Conservation (phyloP, 2,113 vertebrate genomes). For the Dendrocopos noguchii region DNA sequence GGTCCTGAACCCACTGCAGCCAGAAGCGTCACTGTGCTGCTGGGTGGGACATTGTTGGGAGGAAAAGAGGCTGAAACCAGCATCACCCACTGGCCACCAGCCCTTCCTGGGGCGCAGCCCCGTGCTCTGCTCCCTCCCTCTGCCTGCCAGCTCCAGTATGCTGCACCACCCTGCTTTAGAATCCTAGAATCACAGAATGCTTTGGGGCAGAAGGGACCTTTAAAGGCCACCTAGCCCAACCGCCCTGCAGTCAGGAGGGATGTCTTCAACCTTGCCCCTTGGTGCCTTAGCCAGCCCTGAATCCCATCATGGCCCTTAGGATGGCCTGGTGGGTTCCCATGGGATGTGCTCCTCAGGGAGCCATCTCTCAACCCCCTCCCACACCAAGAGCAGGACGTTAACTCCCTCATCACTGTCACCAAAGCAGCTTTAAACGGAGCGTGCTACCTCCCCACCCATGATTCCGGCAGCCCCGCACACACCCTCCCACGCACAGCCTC, state of each 20-base stretch:
- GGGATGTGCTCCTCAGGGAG: background rate
- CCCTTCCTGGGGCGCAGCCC: background rate
- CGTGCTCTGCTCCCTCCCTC: background rate
- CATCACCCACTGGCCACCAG: background rate
- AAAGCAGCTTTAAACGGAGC: background rate
- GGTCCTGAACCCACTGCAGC: background rate
- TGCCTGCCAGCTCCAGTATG: background rate
- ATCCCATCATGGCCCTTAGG: accelerated
- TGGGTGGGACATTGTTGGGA: accelerated
- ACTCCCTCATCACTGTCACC: background rate
- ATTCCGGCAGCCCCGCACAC: accelerated
- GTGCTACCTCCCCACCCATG: accelerated
- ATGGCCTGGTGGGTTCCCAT: accelerated
- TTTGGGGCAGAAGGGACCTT: background rate
- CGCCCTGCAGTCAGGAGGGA: background rate
- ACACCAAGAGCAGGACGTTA: accelerated
- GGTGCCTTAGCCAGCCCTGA: background rate
- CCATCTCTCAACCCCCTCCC: background rate
- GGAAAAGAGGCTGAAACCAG: background rate
- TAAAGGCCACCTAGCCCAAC: background rate
- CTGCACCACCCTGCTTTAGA: accelerated
- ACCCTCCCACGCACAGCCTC: background rate
- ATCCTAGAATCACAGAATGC: background rate
- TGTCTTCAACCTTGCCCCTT: background rate
- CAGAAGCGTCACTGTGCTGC: background rate